These are phyloP conservation scores for Anniella stebbinsi DNA, from an alignment of 2,797 vertebrate genomes.

Conservation along the genomic window DNA sequence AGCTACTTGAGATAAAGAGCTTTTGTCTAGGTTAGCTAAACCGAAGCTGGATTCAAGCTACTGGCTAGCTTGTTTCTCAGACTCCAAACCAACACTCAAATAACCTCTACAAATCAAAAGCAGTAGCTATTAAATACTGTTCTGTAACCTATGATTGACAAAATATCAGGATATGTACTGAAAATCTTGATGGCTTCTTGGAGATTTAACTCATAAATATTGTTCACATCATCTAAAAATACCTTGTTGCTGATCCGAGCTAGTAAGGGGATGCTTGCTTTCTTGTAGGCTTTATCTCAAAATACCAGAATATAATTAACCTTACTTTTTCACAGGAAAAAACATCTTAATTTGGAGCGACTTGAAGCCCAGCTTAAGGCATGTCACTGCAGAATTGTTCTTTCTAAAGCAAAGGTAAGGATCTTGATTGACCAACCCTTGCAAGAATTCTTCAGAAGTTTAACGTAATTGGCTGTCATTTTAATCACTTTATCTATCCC, in stretches of 20 bases:
- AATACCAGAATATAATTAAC: background rate
- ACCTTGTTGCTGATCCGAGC: background rate
- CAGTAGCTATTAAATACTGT: background rate
- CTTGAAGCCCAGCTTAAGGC: constrained; percentile 95
- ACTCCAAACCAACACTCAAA: background rate
- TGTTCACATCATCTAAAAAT: background rate
- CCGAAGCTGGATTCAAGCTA: background rate
- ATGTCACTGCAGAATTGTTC: constrained; percentile 92
- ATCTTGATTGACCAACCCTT: constrained; percentile 25
- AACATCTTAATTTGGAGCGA: constrained; percentile 88
- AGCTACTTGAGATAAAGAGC: no score
- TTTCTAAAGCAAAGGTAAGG: constrained; percentile 95
- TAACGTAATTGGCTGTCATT: background rate
- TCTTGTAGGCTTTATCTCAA: background rate
- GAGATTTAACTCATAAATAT: background rate
- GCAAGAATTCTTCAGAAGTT: constrained; percentile 1
- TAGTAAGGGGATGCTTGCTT: background rate
- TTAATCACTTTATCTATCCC: constrained; percentile 34
- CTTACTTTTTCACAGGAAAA: constrained; percentile 78
- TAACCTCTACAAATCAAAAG: background rate
- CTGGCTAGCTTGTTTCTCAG: background rate
- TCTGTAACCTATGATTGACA: background rate
- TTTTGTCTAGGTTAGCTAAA: background rate
- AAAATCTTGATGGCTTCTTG: background rate
- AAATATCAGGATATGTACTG: background rate